phyloP scores from a whole-genome alignment of 1,140 invertebrate species.

The Caerostris darwini region DNA sequence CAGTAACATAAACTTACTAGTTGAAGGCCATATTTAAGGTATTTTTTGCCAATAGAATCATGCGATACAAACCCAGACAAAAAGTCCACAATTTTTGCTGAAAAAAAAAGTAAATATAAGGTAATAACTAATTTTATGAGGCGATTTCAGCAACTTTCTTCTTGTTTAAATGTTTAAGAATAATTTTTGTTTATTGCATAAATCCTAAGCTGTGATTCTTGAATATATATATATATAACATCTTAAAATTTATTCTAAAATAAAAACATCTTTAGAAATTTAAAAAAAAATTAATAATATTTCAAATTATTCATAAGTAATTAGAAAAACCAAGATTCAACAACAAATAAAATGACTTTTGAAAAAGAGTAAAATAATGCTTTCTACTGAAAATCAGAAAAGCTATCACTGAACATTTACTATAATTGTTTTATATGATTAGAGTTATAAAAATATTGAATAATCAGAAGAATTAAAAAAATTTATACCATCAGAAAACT shows the following conservation, averaged over 20 bases:
- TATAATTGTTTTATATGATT: background rate
- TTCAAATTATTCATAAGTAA: background rate
- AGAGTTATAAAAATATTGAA: background rate
- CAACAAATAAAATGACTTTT: too few relatives aligned
- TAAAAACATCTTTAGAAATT: background rate
- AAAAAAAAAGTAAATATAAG: background rate
- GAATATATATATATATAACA: background rate
- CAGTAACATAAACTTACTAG: background rate
- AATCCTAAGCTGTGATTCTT: background rate
- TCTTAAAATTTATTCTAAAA: background rate
- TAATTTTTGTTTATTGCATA: background rate
- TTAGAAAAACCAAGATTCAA: too few relatives aligned
- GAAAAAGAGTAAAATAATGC: background rate
- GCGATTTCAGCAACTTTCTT: background rate
- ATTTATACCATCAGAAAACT: background rate
- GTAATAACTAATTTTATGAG: background rate
- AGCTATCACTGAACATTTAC: background rate
- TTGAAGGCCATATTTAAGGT: conserved; percentile 50
- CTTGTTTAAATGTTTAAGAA: too few relatives aligned
- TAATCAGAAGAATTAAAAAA: background rate
- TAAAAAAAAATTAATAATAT: background rate
- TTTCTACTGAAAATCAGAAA: background rate
- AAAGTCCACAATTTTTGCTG: conserved; percentile 37
- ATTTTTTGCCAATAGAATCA: background rate
- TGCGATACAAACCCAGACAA: conserved; percentile 37